These are phyloP conservation scores for Gallinago media DNA, from an alignment of 2,113 vertebrate genomes.

Conservation along the genomic window DNA sequence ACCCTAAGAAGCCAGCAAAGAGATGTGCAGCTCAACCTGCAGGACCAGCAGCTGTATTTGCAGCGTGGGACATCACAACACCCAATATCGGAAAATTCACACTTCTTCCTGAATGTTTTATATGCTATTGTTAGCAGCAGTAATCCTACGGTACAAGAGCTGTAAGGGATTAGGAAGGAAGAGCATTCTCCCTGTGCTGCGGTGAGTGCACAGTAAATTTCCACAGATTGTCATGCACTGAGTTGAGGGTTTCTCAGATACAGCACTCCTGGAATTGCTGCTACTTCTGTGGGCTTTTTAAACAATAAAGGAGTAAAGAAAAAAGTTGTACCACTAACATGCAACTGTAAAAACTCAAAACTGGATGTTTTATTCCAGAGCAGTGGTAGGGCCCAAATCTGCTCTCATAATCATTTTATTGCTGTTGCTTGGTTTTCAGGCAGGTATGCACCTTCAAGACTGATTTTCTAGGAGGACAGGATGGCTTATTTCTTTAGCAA, in stretches of 20 bases:
- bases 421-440: not conserved
- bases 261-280: not conserved
- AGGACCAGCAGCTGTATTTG: not conserved
- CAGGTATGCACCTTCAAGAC: not conserved
- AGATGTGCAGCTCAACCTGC: not conserved
- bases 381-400: not conserved
- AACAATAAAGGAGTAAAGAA: not conserved
- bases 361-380: not conserved
- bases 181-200: not conserved
- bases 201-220: conserved; percentile 35
- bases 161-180: conserved; percentile 39
- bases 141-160: conserved; percentile 2
- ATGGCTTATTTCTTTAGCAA: not conserved
- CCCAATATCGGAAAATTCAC: not conserved
- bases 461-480: not conserved
- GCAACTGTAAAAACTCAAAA: not conserved
- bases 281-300: not conserved
- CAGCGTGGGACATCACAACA: not conserved
- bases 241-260: not conserved
- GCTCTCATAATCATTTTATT: not conserved
- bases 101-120: not conserved
- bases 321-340: not conserved
- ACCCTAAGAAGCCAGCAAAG: not conserved
- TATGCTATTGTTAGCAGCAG: conserved; percentile 33
- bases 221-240: not conserved